phyloP scores from a whole-genome alignment of 1,140 invertebrate species.

The Drosophila paulistorum region DNA sequence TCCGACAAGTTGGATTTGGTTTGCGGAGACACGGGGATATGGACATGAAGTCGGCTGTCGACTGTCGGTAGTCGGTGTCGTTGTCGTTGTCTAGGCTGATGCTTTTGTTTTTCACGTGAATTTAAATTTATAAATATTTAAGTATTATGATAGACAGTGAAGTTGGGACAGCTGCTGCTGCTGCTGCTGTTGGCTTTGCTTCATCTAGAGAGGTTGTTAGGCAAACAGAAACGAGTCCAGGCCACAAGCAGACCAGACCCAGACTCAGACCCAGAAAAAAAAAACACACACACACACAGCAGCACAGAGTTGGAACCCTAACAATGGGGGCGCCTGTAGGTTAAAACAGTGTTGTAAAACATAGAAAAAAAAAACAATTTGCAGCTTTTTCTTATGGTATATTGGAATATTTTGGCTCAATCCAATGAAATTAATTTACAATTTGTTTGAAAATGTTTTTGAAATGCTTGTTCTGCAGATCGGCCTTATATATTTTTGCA shows the following conservation, averaged over 20 bases:
- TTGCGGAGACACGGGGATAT: neutral
- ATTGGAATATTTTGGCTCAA: too few species aligned
- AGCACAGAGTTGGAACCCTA: constrained; percentile 11
- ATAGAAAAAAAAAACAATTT: too few species aligned
- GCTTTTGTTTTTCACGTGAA: constrained; percentile 77
- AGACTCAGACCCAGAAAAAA: constrained; percentile 21
- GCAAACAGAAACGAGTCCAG: constrained; percentile 50
- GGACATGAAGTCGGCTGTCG: neutral
- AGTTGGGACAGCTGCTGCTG: constrained; percentile 42
- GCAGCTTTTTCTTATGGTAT: too few species aligned
- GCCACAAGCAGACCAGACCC: constrained; percentile 10
- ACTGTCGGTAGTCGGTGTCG: neutral
- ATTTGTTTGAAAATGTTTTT: too few species aligned
- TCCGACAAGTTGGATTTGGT: constrained; percentile 1
- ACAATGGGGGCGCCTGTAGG: neutral
- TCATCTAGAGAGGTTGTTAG: constrained; percentile 48
- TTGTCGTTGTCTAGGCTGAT: constrained; percentile 24
- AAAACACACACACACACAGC: neutral
- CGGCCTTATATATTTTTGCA: too few species aligned
- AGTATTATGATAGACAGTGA: constrained; percentile 69
- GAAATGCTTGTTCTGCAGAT: too few species aligned
- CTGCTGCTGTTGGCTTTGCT: constrained; percentile 36
- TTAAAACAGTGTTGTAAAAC: too few species aligned
- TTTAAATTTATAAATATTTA: constrained; percentile 81
- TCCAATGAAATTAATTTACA: too few species aligned